Base-by-base conservation (phyloP, 92 coral and sea anemone genomes). In the Palythoa caribaeorum region DNA sequence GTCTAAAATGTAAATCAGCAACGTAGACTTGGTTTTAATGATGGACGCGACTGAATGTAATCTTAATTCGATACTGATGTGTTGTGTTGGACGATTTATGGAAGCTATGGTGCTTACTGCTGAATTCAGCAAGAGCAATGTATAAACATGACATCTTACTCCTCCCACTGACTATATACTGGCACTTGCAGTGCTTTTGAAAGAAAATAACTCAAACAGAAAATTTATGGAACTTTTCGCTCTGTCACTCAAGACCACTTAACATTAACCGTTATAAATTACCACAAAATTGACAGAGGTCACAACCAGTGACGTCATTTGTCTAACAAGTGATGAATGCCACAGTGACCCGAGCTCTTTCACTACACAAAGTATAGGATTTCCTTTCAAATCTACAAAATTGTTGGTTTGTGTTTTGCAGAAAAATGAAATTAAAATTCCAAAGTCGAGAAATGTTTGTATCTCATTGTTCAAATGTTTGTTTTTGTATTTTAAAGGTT, bases 351-450 rank as follows among this genome's bases (percentile, higher is more conserved):
- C 50, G 21, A 6, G 3, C 19, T 66, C 10, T 15, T 20, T 54
- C 36, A 5, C 17, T 51, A 10, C 37, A 63, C 20, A 66, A 0
- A 17, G 72, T 62, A 60, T 60, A 80, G 85, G 16, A 69, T 80
- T 80, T 80, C 85, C 2, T 80, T 40, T 17, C 55, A 52, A 40
- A 63, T 63, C 19, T 38, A 69, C 38, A 80, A 63, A 37, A 57
- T 21, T 76, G 40, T 19, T 9, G 63, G 39, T 51, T 76, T 19
- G 28, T 76, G 80, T 78, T 78, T 78, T 78, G 69, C 69, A 78
- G 84, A 73, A 73, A 38, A 73, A 5, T 36, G 54, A 73, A 73
- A 73, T 73, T 44, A 73, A 40, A 73, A 78, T 55, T 78, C 70
- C 84, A 55, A 78, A 55, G 70, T 17, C 28, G 28, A 17, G 48